Evolutionary conservation across 2,797 vertebrate species (phyloP).

Genomic region (Enteromius treurensis): DNA sequence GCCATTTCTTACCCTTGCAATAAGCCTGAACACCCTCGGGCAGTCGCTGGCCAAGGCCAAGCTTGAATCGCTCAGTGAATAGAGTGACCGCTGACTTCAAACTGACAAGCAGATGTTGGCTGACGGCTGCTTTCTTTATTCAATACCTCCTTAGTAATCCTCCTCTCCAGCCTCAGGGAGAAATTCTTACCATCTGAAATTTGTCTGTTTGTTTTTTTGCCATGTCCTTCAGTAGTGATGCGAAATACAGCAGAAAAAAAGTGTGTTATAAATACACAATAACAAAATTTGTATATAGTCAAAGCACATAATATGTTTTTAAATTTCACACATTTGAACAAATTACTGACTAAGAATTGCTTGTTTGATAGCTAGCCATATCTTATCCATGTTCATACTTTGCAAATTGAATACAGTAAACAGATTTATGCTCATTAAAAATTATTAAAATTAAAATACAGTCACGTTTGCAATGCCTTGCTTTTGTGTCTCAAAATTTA

Average conservation of each 20-base stretch:
- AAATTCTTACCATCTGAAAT: conserved; percentile 18
- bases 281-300: background rate
- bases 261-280: background rate
- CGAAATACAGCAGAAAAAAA: background rate
- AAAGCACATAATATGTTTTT: background rate
- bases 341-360: background rate
- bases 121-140: conserved; percentile 26
- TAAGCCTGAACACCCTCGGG: background rate
- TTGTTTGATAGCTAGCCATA: background rate
- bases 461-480: background rate
- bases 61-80: conserved; percentile 12
- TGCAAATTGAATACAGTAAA: background rate
- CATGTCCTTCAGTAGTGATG: background rate
- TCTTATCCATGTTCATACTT: background rate
- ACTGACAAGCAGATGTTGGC: conserved; percentile 32
- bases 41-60: background rate
- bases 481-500: background rate
- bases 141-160: conserved; percentile 31
- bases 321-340: background rate
- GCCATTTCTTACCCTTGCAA: conserved; percentile 26
- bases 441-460: background rate
- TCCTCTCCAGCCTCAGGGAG: conserved; percentile 7
- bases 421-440: background rate
- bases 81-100: conserved; percentile 19
- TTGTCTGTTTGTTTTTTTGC: conserved; percentile 11